Evolutionary conservation across 2,888 invertebrate species (phyloP).

Genomic region (Hanleya hanleyi): DNA sequence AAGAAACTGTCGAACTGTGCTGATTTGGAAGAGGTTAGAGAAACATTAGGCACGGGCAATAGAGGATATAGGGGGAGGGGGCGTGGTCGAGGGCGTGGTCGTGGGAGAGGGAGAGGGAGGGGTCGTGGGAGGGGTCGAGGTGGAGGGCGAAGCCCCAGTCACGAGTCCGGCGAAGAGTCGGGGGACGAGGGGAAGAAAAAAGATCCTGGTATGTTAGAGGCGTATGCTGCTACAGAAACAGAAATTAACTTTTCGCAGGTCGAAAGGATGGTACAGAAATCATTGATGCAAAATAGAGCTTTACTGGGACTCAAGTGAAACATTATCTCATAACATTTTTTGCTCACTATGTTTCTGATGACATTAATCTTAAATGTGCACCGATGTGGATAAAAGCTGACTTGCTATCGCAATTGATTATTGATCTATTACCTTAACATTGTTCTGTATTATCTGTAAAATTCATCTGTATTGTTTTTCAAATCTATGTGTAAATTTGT

Average conservation of each 20-base stretch:
- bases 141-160: background rate
- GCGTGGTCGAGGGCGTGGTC: background rate
- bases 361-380: too few species aligned
- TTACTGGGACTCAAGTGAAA: background rate
- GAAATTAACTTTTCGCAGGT: slow-evolving; percentile 42
- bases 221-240: slow-evolving; percentile 35
- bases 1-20: background rate
- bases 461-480: too few species aligned
- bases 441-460: too few species aligned
- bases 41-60: background rate
- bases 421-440: too few species aligned
- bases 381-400: too few species aligned
- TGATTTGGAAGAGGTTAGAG: background rate
- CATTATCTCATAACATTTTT: too few species aligned
- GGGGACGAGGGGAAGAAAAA: background rate
- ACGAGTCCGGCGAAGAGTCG: too few species aligned
- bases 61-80: background rate
- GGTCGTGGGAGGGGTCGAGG: background rate
- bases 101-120: background rate
- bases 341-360: too few species aligned
- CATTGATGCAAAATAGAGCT: slow-evolving; percentile 22
- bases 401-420: too few species aligned
- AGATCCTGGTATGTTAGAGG: slow-evolving; percentile 13
- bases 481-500: too few species aligned
- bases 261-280: slow-evolving; percentile 48